These are phyloP conservation scores for Heliconius charithonia DNA, from an alignment of 2,888 invertebrate genomes.

Conservation along the genomic window DNA sequence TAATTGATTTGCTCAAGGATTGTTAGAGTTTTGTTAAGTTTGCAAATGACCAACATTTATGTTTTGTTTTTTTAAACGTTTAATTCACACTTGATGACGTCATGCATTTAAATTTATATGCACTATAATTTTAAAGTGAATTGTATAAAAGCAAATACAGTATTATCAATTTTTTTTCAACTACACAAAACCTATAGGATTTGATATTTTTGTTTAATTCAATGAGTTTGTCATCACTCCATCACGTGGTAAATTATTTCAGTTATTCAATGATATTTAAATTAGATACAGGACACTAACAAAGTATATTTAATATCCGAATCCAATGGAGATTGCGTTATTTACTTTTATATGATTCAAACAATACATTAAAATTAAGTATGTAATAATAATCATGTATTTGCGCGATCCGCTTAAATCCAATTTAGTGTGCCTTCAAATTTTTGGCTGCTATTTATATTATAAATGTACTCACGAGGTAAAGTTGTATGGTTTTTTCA, in stretches of 20 bases:
- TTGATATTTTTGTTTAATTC: not conserved
- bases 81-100: slow-evolving; percentile 48
- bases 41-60: slow-evolving; percentile 49
- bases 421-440: slow-evolving; percentile 67
- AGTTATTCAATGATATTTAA: no score
- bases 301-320: not conserved
- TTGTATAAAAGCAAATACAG: not conserved
- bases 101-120: slow-evolving; percentile 51
- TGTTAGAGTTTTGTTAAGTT: slow-evolving; percentile 62
- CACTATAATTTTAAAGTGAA: slow-evolving; percentile 51
- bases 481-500: slow-evolving; percentile 72
- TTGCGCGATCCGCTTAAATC: slow-evolving; percentile 44
- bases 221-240: not conserved
- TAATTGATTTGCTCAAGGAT: slow-evolving; percentile 70
- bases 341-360: slow-evolving; percentile 1
- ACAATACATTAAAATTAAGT: slow-evolving; percentile 51
- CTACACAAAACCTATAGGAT: not conserved
- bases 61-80: slow-evolving; percentile 47
- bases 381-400: slow-evolving; percentile 48
- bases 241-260: not conserved
- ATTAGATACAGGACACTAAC: not conserved
- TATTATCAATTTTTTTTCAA: not conserved
- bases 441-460: slow-evolving; percentile 57
- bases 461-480: slow-evolving; percentile 61
- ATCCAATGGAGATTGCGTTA: not conserved